Conservation (phyloP, 2,888 invertebrate genomes). For the Germaria angustata region DNA sequence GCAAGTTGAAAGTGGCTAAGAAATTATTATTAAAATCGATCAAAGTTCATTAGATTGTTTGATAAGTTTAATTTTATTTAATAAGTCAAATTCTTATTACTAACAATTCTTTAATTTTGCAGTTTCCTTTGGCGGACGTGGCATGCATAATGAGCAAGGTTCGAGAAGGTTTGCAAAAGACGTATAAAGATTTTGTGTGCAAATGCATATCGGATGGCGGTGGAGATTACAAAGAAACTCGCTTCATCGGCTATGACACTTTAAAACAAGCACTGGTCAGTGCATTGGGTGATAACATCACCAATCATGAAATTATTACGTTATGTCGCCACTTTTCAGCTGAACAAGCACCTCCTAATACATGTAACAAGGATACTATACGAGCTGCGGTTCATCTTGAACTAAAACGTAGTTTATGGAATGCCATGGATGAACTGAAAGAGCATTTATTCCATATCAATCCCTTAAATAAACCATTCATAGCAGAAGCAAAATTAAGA, state of each 20-base stretch:
- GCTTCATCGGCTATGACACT: constrained; percentile 74
- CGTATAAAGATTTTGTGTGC: constrained; percentile 88
- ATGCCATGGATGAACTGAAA: constrained; percentile 83
- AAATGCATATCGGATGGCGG: constrained; percentile 82
- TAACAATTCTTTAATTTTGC: not conserved
- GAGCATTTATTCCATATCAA: constrained; percentile 84
- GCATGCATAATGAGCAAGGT: constrained; percentile 87
- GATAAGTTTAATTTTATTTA: no score
- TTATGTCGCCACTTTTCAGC: constrained; percentile 87
- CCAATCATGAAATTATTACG: constrained; percentile 90
- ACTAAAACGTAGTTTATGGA: constrained; percentile 87
- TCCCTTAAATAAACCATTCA: constrained; percentile 82
- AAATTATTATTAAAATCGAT: no score
- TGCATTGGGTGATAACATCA: constrained; percentile 85
- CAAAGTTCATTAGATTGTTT: no score
- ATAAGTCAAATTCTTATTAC: no score
- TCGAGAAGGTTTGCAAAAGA: constrained; percentile 84
- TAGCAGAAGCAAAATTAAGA: constrained; percentile 83
- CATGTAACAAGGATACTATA: constrained; percentile 80
- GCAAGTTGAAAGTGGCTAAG: no score
- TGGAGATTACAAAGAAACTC: constrained; percentile 67
- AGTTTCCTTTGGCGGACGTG: constrained; percentile 88
- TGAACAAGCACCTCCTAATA: constrained; percentile 81
- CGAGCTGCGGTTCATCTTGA: constrained; percentile 86
- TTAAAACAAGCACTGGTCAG: constrained; percentile 83